These are phyloP conservation scores for Folsomia candida DNA, from an alignment of 2,888 invertebrate species.

Conservation along the genomic window DNA sequence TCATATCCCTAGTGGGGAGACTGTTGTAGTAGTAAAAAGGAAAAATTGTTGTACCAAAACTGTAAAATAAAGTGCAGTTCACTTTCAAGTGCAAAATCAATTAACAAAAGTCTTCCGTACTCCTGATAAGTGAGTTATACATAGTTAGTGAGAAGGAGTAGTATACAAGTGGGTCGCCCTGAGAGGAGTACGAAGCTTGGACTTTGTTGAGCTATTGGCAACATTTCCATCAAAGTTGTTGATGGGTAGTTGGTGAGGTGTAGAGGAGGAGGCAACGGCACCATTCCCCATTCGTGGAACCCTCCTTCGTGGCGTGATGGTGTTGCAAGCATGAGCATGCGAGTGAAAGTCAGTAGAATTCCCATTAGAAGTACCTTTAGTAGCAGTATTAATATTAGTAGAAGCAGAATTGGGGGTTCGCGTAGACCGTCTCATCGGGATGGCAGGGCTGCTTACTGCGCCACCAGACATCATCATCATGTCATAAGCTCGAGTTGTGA, in stretches of 20 bases:
- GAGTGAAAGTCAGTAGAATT: neutral
- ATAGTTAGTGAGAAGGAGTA: neutral
- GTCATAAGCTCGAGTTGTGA: slow-evolving; percentile 21
- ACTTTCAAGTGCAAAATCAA: too few relatives aligned
- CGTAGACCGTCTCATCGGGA: neutral
- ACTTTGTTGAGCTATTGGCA: neutral
- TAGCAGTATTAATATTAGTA: neutral
- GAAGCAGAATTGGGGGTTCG: neutral
- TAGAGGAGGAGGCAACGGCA: too few relatives aligned
- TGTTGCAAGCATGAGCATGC: neutral
- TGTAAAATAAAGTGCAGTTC: too few relatives aligned
- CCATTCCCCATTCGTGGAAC: neutral
- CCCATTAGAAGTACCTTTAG: neutral
- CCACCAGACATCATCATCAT: neutral
- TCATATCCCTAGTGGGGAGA: too few relatives aligned
- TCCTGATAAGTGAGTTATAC: too few relatives aligned
- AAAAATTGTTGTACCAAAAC: too few relatives aligned
- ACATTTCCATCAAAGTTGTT: too few relatives aligned
- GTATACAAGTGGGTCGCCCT: slow-evolving; percentile 1
- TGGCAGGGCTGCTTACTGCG: neutral
- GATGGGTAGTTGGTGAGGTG: neutral
- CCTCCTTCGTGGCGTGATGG: slow-evolving; percentile 3
- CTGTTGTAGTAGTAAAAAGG: too few relatives aligned
- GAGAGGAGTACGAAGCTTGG: neutral
- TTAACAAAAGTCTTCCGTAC: too few relatives aligned